Base-by-base conservation (phyloP, 1,140 invertebrate genomes). In the Gonatopus flavifemur region DNA sequence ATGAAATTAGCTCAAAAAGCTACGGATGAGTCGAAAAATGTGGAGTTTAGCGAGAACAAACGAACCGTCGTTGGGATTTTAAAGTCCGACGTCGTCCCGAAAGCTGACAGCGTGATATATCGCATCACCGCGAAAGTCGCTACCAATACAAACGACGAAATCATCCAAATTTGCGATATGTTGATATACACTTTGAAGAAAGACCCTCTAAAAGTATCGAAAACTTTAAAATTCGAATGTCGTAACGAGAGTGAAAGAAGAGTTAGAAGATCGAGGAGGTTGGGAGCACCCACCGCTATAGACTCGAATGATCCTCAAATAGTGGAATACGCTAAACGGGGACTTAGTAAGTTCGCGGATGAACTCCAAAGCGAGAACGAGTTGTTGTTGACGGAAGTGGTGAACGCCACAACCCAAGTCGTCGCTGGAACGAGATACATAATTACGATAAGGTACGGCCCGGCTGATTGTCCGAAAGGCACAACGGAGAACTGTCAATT, bases 401-500 rank as follows among this genome's bases (percentile, higher is more conserved):
- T 52, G 10, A 51, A 69, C 0, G 78, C 77, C 3, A 69, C 55
- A 0, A 44, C 46, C 4, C 80, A 81, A 60, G 49, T 80, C 3
- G 79, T 81, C 2, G 42, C 74, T 18, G 80, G 79, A 10, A 49
- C 64, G 13, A 49, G 79, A 10, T 82, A 80, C 35, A 72, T 72
- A 48, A 76, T 84, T 19, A 68, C 66, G 20, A 74, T 79, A 13
- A 65, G 74, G 41, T 63, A 83, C 8, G 79, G 77, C 3, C 70
- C 75, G 16, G 82, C 79, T 16, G 66, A 76, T 42, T 84, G 83
- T 51, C 36, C 46, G 2, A 79, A 78, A 38, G 71, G 74, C 4
- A 36, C n/a, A 0, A 58, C 53, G 6, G 35, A 54, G 3, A 61
- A 65, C 25, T 75, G 74, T 38, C 40, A 68, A 18, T 31, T 70